These are phyloP conservation scores for Limnodromus scolopaceus DNA, from an alignment of 2,797 vertebrate species.

Conservation along the genomic window DNA sequence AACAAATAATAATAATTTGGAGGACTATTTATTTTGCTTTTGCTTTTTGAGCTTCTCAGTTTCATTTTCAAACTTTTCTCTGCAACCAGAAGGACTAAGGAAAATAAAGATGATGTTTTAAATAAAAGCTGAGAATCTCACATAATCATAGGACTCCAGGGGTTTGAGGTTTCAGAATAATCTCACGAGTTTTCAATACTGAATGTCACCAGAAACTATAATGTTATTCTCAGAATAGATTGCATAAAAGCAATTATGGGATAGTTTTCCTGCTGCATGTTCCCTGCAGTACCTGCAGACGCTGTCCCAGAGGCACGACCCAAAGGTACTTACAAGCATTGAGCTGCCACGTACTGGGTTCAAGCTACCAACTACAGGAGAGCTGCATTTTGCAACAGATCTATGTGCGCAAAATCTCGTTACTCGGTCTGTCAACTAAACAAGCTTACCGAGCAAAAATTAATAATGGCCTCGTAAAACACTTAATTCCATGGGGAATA, in stretches of 20 bases:
- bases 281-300: background rate
- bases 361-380: background rate
- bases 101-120: conserved; percentile 9
- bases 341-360: background rate
- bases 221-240: background rate
- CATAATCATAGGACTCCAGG: conserved; percentile 5
- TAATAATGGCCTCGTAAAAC: background rate
- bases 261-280: background rate
- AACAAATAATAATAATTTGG: background rate
- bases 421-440: background rate
- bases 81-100: background rate
- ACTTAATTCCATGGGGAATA: background rate
- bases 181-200: background rate
- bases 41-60: background rate
- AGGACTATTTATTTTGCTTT: background rate
- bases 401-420: background rate
- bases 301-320: background rate
- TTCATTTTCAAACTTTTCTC: background rate
- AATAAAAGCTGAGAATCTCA: conserved; percentile 21
- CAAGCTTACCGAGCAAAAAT: background rate
- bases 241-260: background rate
- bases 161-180: conserved; percentile 36
- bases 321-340: background rate
- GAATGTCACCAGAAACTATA: conserved; percentile 13
- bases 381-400: background rate